Evolutionary conservation across 2,888 invertebrate genomes (phyloP), one percentile per base, ranked within the genome.

Genomic region (Ormyrus pomaceus): DNA sequence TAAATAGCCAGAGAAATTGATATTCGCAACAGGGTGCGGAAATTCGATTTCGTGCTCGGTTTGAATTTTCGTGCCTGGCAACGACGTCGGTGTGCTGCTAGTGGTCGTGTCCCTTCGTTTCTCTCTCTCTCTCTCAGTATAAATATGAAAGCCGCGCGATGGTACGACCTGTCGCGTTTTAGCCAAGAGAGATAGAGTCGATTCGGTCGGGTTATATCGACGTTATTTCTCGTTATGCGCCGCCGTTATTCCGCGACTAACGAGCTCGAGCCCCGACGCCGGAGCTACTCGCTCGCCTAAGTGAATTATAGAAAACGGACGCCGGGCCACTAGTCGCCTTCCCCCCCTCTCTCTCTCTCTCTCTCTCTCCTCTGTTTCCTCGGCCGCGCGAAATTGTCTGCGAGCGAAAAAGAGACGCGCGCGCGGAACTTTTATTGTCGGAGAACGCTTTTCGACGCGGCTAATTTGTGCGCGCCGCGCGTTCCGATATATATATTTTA

Each of bases 211-310:
- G 70, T 34, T 34, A 34, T 82, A 82, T 80, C 82, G 77, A 76
- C 82, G 82, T 82, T 83, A 83, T 81, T 82, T 83, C 80, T 81
- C 79, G 80, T 82, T 83, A 82, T 74, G 70, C 61, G 10, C 9
- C 59, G 55, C 9, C 55, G 81, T 83, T 83, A 76, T 79, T 82
- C 75, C 79, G 70, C 70, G 58, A 58, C 77, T 82, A 83, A 83
- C 83, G 82, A 82, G 83, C 72, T 77, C 66, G 73, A 53, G 71
- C 7, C 11, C 71, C n/a, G 10, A 6, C 8, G 8, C 50, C 59
- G 79, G 56, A 72, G 81, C 75, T 45, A 7, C 2, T n/a, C 2
- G 13, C 11, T 48, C 59, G 34, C 51, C 6, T 83, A 83, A 82
- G 73, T 84, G 79, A 83, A 83, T 83, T 82, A 83, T 82, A 82